These are phyloP conservation scores for Phyllotreta cruciferae DNA, from an alignment of 2,888 invertebrate genomes.

Conservation along the genomic window DNA sequence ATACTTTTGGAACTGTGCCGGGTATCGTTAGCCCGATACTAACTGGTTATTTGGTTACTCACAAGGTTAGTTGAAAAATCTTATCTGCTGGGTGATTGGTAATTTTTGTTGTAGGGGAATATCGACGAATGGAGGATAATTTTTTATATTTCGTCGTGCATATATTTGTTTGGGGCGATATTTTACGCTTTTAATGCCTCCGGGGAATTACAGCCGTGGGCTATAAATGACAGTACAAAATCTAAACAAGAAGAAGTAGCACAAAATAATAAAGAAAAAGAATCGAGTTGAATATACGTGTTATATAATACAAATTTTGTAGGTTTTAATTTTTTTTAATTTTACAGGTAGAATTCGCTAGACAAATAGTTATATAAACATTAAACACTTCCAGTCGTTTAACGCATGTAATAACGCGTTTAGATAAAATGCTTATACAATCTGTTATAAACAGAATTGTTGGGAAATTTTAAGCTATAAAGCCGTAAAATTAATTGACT, in stretches of 20 bases:
- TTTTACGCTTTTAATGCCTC: conserved; percentile 84
- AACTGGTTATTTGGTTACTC: conserved; percentile 48
- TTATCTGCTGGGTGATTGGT: conserved; percentile 34
- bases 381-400: no score
- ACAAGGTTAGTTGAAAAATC: conserved; percentile 21
- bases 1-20: conserved; percentile 89
- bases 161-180: conserved; percentile 84
- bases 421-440: no score
- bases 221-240: conserved; percentile 12
- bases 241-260: background rate
- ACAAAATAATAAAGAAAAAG: background rate
- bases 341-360: no score
- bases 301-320: no score
- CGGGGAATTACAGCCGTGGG: conserved; percentile 78
- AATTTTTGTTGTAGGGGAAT: conserved; percentile 61
- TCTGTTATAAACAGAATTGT: no score
- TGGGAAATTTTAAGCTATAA: no score
- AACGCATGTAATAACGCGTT: no score
- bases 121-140: conserved; percentile 84
- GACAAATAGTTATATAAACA: no score
- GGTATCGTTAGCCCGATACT: conserved; percentile 87
- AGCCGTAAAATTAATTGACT: no score
- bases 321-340: no score
- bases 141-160: conserved; percentile 82
- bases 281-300: no score